Evolutionary conservation across 2,113 vertebrate species (phyloP).

Genomic region (Delphinus delphis): DNA sequence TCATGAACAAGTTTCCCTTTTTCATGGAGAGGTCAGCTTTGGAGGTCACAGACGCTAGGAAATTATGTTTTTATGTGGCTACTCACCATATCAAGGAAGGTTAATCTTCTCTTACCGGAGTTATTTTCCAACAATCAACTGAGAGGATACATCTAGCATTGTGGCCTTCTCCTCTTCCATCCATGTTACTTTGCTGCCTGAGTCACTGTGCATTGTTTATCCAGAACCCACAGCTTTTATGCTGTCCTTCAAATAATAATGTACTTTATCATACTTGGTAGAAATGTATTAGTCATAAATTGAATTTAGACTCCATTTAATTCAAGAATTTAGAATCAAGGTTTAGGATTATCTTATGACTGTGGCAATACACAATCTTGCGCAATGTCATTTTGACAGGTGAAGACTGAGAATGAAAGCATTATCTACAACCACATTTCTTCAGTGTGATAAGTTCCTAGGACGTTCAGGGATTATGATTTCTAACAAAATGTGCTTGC

Average conservation of each 20-base stretch:
- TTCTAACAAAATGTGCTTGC: conserved; percentile 52
- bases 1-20: neutral
- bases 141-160: neutral
- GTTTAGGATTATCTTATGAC: neutral
- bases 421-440: conserved; percentile 1
- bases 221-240: neutral
- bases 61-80: neutral
- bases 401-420: neutral
- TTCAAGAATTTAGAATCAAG: neutral
- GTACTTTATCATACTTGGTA: neutral
- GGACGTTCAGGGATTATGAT: conserved; percentile 9
- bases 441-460: neutral
- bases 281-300: conserved; percentile 4
- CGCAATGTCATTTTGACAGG: conserved; percentile 13
- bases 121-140: conserved; percentile 15
- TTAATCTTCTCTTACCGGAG: neutral
- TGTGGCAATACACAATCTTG: neutral
- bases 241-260: neutral
- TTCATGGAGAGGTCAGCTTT: neutral
- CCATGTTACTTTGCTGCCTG: neutral
- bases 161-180: neutral
- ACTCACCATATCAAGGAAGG: neutral
- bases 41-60: neutral
- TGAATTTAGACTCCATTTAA: neutral
- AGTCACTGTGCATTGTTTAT: neutral